Conservation (phyloP, 2,888 invertebrate species). For the Amorpha juglandis region DNA sequence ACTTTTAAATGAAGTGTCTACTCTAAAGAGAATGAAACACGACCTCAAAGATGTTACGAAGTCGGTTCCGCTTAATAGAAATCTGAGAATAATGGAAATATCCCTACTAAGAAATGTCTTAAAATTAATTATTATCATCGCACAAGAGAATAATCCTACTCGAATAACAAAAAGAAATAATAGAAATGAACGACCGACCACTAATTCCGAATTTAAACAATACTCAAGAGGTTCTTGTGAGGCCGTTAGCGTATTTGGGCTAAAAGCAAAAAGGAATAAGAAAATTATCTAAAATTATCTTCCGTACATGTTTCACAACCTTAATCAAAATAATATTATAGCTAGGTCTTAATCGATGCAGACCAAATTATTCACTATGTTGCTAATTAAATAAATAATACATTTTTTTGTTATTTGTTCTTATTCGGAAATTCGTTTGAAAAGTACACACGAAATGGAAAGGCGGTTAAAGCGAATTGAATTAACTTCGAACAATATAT, state of each 20-base stretch:
- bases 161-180: neutral
- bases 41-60: neutral
- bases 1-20: neutral
- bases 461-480: conserved; percentile 1
- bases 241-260: neutral
- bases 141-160: neutral
- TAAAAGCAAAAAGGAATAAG: neutral
- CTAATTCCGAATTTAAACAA: neutral
- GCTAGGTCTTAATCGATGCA: no score
- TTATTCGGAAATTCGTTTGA: neutral
- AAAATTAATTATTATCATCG: neutral
- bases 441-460: neutral
- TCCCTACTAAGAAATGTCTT: neutral
- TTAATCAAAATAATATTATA: neutral
- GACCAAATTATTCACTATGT: no score
- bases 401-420: neutral
- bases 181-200: neutral
- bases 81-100: neutral
- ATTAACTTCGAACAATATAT: conserved; percentile 17
- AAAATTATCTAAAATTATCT: neutral
- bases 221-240: neutral
- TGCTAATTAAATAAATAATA: neutral
- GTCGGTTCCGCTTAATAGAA: neutral
- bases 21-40: neutral
- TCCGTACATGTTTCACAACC: neutral